Conservation (phyloP, 2,888 invertebrate species). For the Itoplectis maculator region DNA sequence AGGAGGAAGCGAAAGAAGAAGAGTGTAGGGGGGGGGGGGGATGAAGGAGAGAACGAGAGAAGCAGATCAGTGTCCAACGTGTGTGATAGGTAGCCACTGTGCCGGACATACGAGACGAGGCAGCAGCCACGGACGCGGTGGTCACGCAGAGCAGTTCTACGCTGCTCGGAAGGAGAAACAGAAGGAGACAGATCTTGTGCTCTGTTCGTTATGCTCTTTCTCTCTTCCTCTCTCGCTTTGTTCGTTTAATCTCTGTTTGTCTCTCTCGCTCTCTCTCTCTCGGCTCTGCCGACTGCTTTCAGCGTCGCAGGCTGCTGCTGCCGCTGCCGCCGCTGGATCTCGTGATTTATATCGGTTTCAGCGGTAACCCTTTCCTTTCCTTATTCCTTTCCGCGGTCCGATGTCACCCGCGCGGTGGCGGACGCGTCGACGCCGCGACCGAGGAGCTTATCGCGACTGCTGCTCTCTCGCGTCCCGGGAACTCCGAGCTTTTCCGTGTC, state of each 20-base stretch:
- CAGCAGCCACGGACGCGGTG: conserved; percentile 50
- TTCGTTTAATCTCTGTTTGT: too few relatives aligned
- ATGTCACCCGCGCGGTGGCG: conserved; percentile 61
- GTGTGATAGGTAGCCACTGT: conserved; percentile 62
- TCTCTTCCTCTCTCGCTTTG: neutral
- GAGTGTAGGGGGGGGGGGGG: conserved; percentile 38
- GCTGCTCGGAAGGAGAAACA: conserved; percentile 56
- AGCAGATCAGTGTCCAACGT: conserved; percentile 62
- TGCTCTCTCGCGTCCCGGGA: conserved; percentile 43
- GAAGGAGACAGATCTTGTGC: conserved; percentile 45
- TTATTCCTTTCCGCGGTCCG: conserved; percentile 67
- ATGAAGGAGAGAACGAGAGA: conserved; percentile 37
- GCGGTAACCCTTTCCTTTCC: conserved; percentile 66
- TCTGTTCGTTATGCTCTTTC: neutral
- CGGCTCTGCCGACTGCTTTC: conserved; percentile 10
- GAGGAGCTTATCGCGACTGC: conserved; percentile 41
- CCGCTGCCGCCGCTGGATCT: conserved; percentile 36
- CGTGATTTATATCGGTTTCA: conserved; percentile 79
- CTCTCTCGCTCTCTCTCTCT: conserved; percentile 27
- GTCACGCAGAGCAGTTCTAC: conserved; percentile 44
- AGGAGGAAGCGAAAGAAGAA: conserved; percentile 46
- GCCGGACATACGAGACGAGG: conserved; percentile 58
- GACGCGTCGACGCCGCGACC: conserved; percentile 55
- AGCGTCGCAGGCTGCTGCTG: neutral
- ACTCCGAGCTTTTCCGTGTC: conserved; percentile 9